Evolutionary conservation across 2,888 invertebrate genomes (phyloP), one percentile per base, ranked within the genome.

Genomic region (Catocala fraxini): DNA sequence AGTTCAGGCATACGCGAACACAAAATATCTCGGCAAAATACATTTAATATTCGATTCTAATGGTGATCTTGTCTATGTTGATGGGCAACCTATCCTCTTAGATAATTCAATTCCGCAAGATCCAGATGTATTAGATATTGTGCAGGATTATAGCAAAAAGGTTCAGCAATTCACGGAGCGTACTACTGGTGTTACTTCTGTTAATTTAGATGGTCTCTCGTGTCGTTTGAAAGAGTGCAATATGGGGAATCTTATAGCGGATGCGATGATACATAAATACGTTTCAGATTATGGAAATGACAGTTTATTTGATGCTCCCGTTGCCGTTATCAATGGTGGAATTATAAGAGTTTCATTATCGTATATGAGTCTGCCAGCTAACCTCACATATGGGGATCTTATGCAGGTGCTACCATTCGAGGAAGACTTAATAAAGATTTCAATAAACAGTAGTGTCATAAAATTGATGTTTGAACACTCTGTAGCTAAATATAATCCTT

Each of bases 1-100:
- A 0, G 97, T 98, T 0, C 98, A 98, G 90, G 98, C 98, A 1
- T 98, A 97, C 80, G 97, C 98, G 0, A 98, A 97, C 81, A 98
- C 98, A 1, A 98, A 98, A 90, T 99, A 98, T 85, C 91, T 99
- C 64, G 99, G 99, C 0, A 95, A 96, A 77, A 89, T 99, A 25
- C 95, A 96, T 60, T 79, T 95, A 70, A 96, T 68, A 86, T 98
- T 99, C 81, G 95, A 98, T 87, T 87, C 91, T 0, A 82, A 95
- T 4, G 98, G 98, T 11, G 96, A 97, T 82, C 89, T 98, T 4
- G 85, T 92, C 0, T 84, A 88, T 0, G 96, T 95, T 80, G 84
- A 94, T 67, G 98, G 98, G 0, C 96, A 96, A 73, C 98, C 98
- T 0, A 95, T 97, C 60, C 92, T 98, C 11, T 90, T 98, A 56